Conservation (phyloP, 2,888 invertebrate genomes). For the Eupithecia subfuscata region DNA sequence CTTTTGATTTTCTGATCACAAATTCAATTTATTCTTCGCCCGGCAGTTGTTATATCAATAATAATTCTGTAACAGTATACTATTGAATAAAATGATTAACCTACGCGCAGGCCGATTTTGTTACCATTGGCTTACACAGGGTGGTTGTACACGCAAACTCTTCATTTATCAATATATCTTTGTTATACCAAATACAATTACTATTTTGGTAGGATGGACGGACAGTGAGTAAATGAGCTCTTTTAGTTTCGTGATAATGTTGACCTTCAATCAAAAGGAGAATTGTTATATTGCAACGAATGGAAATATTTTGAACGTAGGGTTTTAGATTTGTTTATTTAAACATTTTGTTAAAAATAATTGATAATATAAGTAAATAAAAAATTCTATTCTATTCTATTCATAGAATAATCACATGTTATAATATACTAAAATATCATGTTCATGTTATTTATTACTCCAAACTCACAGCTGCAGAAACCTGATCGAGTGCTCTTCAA, state of each 20-base stretch:
- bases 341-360: too few species aligned
- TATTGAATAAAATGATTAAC: conserved; percentile 83
- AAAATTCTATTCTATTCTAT: too few species aligned
- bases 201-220: conserved; percentile 16
- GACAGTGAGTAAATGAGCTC: conserved; percentile 10
- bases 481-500: conserved; percentile 24
- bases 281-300: not conserved
- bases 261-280: conserved; percentile 12
- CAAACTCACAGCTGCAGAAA: not conserved
- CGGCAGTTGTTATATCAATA: conserved; percentile 80
- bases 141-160: conserved; percentile 42
- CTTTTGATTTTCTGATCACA: conserved; percentile 76
- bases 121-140: conserved; percentile 49
- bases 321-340: too few species aligned
- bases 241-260: conserved; percentile 16
- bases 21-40: conserved; percentile 67
- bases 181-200: conserved; percentile 41
- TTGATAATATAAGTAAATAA: too few species aligned
- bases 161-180: conserved; percentile 46
- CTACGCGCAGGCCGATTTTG: conserved; percentile 61
- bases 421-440: too few species aligned
- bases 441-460: too few species aligned
- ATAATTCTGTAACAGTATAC: conserved; percentile 78
- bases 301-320: not conserved
- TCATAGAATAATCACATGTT: too few species aligned